Conservation (phyloP, 2,888 invertebrate genomes). For the Acanthoscelides obtectus region DNA sequence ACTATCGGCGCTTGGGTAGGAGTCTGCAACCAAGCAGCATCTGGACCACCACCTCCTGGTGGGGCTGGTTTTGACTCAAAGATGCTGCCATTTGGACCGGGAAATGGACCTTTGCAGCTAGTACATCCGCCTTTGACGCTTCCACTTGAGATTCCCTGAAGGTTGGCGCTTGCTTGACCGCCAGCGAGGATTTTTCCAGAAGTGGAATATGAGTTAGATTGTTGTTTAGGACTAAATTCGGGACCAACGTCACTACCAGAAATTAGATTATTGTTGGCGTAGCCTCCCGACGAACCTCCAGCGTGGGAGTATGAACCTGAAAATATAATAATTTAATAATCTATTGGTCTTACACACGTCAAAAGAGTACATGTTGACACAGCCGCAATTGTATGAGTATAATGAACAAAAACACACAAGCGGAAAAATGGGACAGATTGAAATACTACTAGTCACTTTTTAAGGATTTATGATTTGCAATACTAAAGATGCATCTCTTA, state of each 20-base stretch:
- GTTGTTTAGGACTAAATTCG: slow-evolving; percentile 1
- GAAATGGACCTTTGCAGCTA: slow-evolving; percentile 27
- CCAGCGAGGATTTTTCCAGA: slow-evolving; percentile 9
- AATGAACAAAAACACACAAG: too few species aligned
- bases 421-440: too few species aligned
- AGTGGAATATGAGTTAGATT: background rate
- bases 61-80: slow-evolving; percentile 26
- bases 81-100: slow-evolving; percentile 30
- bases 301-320: background rate
- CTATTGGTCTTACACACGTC: too few species aligned
- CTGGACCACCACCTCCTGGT: slow-evolving; percentile 14
- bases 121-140: slow-evolving; percentile 3
- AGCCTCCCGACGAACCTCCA: background rate
- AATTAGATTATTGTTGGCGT: background rate
- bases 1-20: slow-evolving; percentile 1
- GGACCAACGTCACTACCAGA: background rate
- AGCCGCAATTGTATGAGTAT: too few species aligned
- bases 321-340: background rate
- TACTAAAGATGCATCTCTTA: too few species aligned
- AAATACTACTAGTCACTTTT: too few species aligned
- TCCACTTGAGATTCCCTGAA: background rate
- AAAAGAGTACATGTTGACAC: too few species aligned
- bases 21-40: slow-evolving; percentile 13
- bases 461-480: too few species aligned
- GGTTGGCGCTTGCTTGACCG: background rate